Percentiles rank a stretch among this genome's conserved stretches.
Evolutionary conservation across 2,797 vertebrate species (phyloP).

Genomic region (Mormyrops boulengeri): DNA sequence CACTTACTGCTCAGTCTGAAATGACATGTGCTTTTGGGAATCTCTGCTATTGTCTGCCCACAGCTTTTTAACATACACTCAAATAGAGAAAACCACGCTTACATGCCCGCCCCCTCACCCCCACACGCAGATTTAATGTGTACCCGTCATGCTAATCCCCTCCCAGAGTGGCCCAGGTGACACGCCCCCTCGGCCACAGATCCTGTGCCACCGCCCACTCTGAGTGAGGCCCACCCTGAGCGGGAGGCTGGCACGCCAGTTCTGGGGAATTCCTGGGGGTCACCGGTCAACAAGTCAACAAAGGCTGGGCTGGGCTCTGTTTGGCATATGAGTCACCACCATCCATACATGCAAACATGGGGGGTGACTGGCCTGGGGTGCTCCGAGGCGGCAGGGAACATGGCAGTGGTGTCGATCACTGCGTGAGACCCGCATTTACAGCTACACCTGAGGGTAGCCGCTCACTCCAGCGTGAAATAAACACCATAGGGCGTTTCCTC

Average conservation of each 20-base stretch:
- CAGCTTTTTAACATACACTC: neutral
- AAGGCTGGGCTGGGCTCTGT: neutral
- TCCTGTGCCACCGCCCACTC: neutral
- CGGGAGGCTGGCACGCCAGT: neutral
- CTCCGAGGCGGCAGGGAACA: neutral
- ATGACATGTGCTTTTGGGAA: neutral
- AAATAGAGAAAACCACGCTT: neutral
- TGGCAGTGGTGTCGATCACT: neutral
- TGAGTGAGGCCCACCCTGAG: neutral
- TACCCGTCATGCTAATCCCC: neutral
- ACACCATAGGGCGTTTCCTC: neutral
- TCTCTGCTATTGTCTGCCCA: neutral
- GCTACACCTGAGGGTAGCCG: neutral
- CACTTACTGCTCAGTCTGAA: neutral
- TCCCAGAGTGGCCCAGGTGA: neutral
- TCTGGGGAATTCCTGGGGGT: neutral
- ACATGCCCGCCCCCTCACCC: neutral
- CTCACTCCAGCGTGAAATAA: neutral
- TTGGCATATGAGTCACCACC: neutral
- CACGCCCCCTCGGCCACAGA: neutral
- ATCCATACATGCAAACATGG: neutral
- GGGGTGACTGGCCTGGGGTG: neutral
- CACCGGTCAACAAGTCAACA: neutral
- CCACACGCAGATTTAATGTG: neutral
- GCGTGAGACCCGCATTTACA: neutral